Conservation (phyloP, 2,888 invertebrate species). For the Clitarchus hookeri region DNA sequence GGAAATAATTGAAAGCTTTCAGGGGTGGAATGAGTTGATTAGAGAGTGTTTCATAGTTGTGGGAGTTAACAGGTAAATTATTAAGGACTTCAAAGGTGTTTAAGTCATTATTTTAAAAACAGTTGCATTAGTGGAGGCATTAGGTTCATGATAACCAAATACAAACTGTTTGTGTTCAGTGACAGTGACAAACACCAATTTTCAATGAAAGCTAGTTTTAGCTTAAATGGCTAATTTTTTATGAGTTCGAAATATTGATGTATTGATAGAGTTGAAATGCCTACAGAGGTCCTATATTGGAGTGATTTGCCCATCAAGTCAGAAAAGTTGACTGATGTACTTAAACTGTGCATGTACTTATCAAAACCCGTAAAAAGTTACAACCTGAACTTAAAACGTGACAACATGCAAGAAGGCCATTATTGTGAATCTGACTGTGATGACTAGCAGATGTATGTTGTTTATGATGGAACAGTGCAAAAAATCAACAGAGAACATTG, state of each 20-base stretch:
- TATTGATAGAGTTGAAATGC: not conserved
- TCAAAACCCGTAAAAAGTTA: not conserved
- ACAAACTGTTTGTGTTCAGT: constrained; percentile 1
- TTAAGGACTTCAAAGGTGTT: constrained; percentile 11
- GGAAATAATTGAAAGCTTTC: not conserved
- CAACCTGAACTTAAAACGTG: not conserved
- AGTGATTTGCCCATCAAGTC: not conserved
- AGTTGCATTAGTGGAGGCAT: not conserved
- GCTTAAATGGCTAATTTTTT: not conserved
- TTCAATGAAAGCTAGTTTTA: not conserved
- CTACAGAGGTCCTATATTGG: constrained; percentile 18
- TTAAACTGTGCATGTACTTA: constrained; percentile 10
- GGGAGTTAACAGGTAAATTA: not conserved
- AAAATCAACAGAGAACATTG: not conserved
- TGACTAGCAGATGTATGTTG: not conserved
- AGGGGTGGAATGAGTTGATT: constrained; percentile 18
- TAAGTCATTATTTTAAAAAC: not conserved
- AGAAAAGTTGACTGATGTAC: constrained; percentile 16
- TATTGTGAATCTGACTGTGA: not conserved
- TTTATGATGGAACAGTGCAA: not conserved
- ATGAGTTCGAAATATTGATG: constrained; percentile 1
- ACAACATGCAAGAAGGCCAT: not conserved
- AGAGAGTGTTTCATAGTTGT: not conserved
- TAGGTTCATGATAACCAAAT: constrained; percentile 22
- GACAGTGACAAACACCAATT: not conserved